These are phyloP conservation scores for Stegastes partitus DNA, from an alignment of 2,113 vertebrate species.

Conservation along the genomic window DNA sequence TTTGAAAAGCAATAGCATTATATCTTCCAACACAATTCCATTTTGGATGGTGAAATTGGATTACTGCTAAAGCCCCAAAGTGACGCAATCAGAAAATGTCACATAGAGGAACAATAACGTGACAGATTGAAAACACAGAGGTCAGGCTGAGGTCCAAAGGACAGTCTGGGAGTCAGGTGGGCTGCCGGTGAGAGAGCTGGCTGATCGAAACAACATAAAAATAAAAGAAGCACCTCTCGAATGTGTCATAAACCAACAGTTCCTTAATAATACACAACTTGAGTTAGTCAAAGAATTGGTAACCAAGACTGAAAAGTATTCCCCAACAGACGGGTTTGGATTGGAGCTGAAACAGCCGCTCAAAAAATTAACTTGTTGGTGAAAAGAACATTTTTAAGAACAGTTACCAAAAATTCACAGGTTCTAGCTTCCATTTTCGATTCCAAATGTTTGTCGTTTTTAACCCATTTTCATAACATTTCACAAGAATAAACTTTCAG, in stretches of 20 bases:
- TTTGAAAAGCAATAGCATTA: slow-evolving; percentile 12
- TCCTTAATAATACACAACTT: too few species aligned
- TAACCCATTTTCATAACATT: too few species aligned
- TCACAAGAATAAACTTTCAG: too few species aligned
- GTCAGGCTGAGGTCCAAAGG: neutral
- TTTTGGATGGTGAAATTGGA: slow-evolving; percentile 25
- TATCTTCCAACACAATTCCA: slow-evolving; percentile 8
- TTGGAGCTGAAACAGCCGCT: neutral
- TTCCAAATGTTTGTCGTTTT: neutral
- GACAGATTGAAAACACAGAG: slow-evolving; percentile 15
- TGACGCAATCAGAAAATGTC: slow-evolving; percentile 29
- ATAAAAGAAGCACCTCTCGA: neutral
- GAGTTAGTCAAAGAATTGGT: neutral
- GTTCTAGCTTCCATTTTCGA: neutral
- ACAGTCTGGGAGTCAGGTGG: neutral
- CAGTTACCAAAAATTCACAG: neutral
- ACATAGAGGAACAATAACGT: neutral
- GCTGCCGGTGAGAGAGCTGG: neutral
- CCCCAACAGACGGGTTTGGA: neutral
- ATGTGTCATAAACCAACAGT: neutral
- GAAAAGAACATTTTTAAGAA: neutral
- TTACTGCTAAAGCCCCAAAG: slow-evolving; percentile 27
- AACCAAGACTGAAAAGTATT: neutral
- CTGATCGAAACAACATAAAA: neutral
- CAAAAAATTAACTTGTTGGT: neutral